Percentiles rank a stretch among this genome's conserved stretches.
phyloP scores from a whole-genome alignment of 2,888 invertebrate genomes.

The Drosophila neutralis region DNA sequence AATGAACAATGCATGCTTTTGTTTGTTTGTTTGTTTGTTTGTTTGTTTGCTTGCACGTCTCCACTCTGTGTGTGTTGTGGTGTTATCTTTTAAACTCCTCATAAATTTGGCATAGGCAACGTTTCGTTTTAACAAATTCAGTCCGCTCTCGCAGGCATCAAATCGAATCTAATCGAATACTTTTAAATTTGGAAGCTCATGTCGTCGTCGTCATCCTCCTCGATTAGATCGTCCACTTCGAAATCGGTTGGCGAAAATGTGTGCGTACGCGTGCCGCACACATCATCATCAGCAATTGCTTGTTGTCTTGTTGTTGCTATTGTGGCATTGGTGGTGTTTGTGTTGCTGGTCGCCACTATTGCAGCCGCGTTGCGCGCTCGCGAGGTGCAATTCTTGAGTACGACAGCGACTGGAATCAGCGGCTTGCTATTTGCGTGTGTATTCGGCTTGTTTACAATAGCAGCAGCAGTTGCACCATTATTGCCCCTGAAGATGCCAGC shows the following conservation, averaged over 20 bases:
- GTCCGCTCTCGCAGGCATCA: conserved; percentile 5
- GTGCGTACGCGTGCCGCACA: conserved; percentile 10
- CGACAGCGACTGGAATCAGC: conserved; percentile 28
- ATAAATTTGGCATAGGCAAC: conserved; percentile 69
- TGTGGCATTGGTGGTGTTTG: conserved; percentile 21
- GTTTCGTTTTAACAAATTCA: conserved; percentile 50
- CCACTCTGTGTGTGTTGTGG: conserved; percentile 13
- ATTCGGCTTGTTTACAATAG: not conserved
- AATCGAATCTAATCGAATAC: conserved; percentile 4
- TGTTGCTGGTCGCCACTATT: not conserved
- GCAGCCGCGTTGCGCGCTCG: conserved; percentile 23
- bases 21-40: conserved; percentile 2
- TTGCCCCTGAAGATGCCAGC: not conserved
- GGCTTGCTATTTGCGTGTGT: conserved; percentile 16
- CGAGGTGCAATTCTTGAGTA: conserved; percentile 41
- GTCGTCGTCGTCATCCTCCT: conserved; percentile 73
- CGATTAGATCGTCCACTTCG: conserved; percentile 79
- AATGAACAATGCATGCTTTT: conserved; percentile 32
- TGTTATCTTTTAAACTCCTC: conserved; percentile 6
- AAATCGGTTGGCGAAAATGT: conserved; percentile 64
- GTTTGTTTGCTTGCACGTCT: conserved; percentile 1
- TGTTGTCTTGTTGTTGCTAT: not conserved
- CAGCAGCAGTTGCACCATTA: not conserved
- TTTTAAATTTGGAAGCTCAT: conserved; percentile 39
- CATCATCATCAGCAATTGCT: not conserved